A percentile compares a stretch with the other conserved stretches of the same genome.
Evolutionary conservation across 2,797 vertebrate genomes (phyloP).

Genomic region (Mormyrus hasselquistii): DNA sequence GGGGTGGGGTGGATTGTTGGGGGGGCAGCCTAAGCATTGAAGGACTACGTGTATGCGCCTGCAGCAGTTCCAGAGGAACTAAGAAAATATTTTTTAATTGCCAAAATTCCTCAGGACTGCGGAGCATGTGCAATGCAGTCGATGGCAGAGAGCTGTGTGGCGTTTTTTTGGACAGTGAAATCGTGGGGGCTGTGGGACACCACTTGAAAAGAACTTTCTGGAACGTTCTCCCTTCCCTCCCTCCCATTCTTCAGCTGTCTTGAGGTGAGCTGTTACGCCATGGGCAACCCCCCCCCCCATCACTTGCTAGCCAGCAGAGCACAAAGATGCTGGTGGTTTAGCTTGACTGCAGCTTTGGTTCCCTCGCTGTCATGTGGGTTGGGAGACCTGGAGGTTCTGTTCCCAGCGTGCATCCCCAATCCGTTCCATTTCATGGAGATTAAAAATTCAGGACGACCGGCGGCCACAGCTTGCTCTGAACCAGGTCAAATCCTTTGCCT

Average conservation of each 20-base stretch:
- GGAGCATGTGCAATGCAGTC: conserved; percentile 5
- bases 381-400: background rate
- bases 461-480: background rate
- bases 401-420: background rate
- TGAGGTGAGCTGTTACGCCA: background rate
- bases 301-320: background rate
- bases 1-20: background rate
- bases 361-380: background rate
- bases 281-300: background rate
- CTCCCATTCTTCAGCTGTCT: background rate
- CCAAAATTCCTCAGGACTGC: conserved; percentile 47
- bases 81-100: conserved; percentile 73
- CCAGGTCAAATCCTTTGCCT: background rate
- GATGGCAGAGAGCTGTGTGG: background rate
- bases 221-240: background rate
- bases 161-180: background rate
- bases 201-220: background rate
- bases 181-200: background rate
- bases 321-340: background rate
- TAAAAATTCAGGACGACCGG: background rate
- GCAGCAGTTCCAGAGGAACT: conserved; percentile 52
- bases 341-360: background rate
- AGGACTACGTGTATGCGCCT: conserved; percentile 37
- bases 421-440: background rate
- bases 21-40: background rate